phyloP scores from a whole-genome alignment of 1,140 invertebrate species.

The Lordiphosa collinella region DNA sequence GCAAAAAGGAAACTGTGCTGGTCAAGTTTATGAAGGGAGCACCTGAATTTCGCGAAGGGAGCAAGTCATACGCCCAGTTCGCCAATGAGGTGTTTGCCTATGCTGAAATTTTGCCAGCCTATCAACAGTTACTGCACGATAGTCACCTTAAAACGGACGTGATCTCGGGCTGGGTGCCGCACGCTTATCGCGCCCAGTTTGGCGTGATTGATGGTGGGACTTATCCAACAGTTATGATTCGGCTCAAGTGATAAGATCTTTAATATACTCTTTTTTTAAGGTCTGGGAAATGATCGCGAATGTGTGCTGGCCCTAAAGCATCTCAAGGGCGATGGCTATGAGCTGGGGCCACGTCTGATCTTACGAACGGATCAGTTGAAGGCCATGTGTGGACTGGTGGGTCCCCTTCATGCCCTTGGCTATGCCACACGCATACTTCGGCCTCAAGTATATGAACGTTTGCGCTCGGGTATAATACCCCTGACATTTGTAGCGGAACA shows the following conservation, averaged over 20 bases:
- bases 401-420: constrained; percentile 61
- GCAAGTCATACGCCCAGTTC: constrained; percentile 68
- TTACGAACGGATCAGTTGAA: constrained; percentile 59
- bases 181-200: constrained; percentile 49
- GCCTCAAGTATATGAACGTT: constrained; percentile 38
- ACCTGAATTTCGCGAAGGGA: constrained; percentile 48
- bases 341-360: constrained; percentile 50
- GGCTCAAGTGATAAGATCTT: not conserved
- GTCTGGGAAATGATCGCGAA: constrained; percentile 35
- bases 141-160: constrained; percentile 39
- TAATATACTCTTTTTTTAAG: constrained; percentile 5
- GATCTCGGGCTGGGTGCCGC: constrained; percentile 51
- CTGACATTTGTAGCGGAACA: constrained; percentile 43
- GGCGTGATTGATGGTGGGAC: constrained; percentile 25
- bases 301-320: constrained; percentile 67
- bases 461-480: constrained; percentile 33
- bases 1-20: constrained; percentile 38
- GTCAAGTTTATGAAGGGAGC: constrained; percentile 75
- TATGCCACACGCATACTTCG: constrained; percentile 59
- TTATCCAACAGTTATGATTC: too few species aligned
- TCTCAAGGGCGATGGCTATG: constrained; percentile 53
- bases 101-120: constrained; percentile 56
- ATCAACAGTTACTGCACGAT: constrained; percentile 48
- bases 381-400: constrained; percentile 52
- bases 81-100: constrained; percentile 69